Evolutionary conservation across 2,113 vertebrate species (phyloP), one percentile per base, ranked within the genome.

Genomic region (Sula dactylatra): DNA sequence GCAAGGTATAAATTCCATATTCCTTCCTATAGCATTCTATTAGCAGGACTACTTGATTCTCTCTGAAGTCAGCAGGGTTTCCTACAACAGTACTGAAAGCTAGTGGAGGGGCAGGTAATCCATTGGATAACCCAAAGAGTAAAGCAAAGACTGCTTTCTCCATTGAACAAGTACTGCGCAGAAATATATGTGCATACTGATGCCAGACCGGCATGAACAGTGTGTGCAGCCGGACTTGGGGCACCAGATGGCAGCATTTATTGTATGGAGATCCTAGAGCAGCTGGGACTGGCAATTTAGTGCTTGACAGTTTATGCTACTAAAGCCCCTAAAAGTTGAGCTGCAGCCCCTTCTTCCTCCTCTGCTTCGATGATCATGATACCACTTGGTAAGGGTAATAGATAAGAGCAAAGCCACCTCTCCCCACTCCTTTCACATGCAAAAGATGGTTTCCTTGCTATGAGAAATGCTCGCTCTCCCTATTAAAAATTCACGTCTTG

Each of bases 241-340:
- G 93, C 97, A 97, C 31, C 97, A 97, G 97, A 72, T 94, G 97
- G 97, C 97, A 95, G 96, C 96, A 97, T 92, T 90, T 82, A 73
- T 90, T 96, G 86, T 10, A 50, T 21, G 79, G 18, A 76, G 32
- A 36, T 45, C 67, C 50, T 0, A 4, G 24, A 82, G 56, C 61
- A 47, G 82, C 69, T 6, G 0, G 13, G 38, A 4, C 50, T 1
- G 20, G 40, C 61, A 7, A 64, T 8, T 15, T 1, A 10, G 44
- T 0, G 34, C 85, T 71, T 7, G 0, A 4, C 25, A 13, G 16
- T 25, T 49, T 2, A 0, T 3, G 8, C 3, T 36, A 0, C 34
- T 7, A 13, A 52, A 59, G 45, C 20, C 42, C 40, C 36, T 25
- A 3, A 12, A 82, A 9, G 52, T 9, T 22, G 22, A 12, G 47